A percentile compares a stretch with the other conserved stretches of the same genome.
phyloP scores from a whole-genome alignment of 2,888 invertebrate genomes.

The Dolichomitus sp. region DNA sequence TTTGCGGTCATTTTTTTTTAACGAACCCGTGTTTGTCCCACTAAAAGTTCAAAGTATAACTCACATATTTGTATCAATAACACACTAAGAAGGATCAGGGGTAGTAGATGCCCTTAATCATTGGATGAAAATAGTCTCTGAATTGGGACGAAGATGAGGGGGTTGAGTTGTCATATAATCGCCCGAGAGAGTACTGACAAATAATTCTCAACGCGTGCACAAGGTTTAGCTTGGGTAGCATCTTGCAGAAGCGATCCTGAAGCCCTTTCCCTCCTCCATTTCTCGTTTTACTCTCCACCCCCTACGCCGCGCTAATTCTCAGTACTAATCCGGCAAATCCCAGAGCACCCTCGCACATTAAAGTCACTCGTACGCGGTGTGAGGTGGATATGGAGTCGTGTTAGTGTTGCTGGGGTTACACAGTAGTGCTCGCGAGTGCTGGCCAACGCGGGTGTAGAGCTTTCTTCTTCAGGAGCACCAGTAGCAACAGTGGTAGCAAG shows the following conservation, averaged over 20 bases:
- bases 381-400: conserved; percentile 56
- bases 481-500: conserved; percentile 1
- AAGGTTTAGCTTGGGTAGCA: conserved; percentile 65
- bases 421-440: conserved; percentile 24
- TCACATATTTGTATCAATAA: too few relatives aligned
- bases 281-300: conserved; percentile 41
- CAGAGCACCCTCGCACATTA: conserved; percentile 79
- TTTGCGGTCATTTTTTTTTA: neutral
- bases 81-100: neutral
- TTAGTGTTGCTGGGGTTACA: conserved; percentile 26
- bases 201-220: conserved; percentile 60
- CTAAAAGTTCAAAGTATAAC: neutral
- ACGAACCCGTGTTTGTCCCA: neutral
- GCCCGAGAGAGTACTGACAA: conserved; percentile 50
- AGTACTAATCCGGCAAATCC: conserved; percentile 81
- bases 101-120: neutral
- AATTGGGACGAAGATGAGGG: conserved; percentile 4
- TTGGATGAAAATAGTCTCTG: conserved; percentile 41
- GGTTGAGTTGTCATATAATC: conserved; percentile 41
- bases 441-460: conserved; percentile 48
- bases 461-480: conserved; percentile 13
- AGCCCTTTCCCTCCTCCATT: conserved; percentile 43
- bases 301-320: conserved; percentile 79
- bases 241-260: conserved; percentile 71
- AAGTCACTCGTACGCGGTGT: conserved; percentile 74